phyloP scores from a whole-genome alignment of 2,113 vertebrate genomes.

The Ictalurus furcatus region DNA sequence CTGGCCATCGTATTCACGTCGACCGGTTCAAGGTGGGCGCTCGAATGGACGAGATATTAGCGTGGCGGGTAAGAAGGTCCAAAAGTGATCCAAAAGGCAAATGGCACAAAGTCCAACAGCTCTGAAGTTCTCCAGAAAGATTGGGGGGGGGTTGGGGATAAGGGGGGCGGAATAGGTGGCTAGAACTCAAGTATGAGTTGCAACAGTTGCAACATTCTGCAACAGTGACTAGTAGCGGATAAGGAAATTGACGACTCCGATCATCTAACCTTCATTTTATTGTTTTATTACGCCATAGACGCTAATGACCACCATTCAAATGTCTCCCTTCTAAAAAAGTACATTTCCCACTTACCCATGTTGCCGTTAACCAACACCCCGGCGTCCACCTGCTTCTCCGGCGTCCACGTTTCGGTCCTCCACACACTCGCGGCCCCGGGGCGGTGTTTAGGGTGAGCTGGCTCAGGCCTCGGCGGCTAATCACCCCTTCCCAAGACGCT shows the following conservation, averaged over 20 bases:
- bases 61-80: neutral
- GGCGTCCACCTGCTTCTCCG: conserved; percentile 57
- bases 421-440: conserved; percentile 69
- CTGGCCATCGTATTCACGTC: neutral
- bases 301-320: neutral
- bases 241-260: neutral
- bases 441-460: conserved; percentile 70
- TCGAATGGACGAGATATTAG: neutral
- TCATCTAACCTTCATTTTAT: neutral
- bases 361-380: conserved; percentile 17
- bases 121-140: neutral
- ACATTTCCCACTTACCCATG: neutral
- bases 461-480: conserved; percentile 79
- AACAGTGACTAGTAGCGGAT: neutral
- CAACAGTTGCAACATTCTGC: too few relatives aligned
- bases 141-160: too few relatives aligned
- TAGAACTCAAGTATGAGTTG: neutral
- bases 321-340: neutral
- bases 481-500: conserved; percentile 76
- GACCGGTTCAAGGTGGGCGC: conserved; percentile 3
- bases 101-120: neutral
- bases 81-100: neutral
- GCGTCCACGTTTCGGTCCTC: conserved; percentile 52
- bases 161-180: too few relatives aligned
- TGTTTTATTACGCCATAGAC: neutral